A percentile compares a stretch with the other conserved stretches of the same genome.
Evolutionary conservation across 2,113 vertebrate genomes (phyloP).

Genomic region (Empidonax traillii): DNA sequence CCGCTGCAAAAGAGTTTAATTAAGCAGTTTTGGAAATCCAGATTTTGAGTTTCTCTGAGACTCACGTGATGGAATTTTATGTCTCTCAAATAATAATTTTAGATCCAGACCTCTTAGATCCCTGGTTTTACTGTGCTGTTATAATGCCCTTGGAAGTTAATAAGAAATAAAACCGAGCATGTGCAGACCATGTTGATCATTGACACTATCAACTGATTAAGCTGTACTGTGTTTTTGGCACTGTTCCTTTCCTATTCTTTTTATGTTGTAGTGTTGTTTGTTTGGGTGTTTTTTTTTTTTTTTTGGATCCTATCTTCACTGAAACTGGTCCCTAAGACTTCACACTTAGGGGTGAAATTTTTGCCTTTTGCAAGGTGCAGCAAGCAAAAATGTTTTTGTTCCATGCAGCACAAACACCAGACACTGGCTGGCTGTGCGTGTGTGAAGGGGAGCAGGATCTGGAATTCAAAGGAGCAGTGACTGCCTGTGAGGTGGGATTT

Average conservation of each 20-base stretch:
- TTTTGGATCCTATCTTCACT: background rate
- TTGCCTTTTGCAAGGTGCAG: background rate
- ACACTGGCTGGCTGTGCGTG: accelerated
- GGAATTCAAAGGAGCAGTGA: background rate
- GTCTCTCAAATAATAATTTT: background rate
- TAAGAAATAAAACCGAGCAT: background rate
- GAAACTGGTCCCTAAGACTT: background rate
- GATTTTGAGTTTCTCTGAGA: background rate
- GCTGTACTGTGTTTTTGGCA: background rate
- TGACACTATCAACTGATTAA: background rate
- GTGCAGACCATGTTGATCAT: background rate
- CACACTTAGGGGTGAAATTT: background rate
- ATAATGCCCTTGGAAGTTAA: background rate
- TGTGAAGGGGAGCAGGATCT: background rate
- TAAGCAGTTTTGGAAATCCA: background rate
- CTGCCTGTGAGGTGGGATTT: background rate
- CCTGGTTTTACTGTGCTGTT: background rate
- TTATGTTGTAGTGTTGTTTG: background rate
- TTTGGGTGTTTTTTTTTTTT: too few relatives aligned
- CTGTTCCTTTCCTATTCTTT: background rate
- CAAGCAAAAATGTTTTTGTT: background rate
- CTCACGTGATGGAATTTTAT: background rate
- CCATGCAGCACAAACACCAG: background rate
- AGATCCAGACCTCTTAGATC: background rate
- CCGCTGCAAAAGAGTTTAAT: background rate